A percentile compares a stretch with the other conserved stretches of the same genome.
These are phyloP conservation scores for Hyperopisus bebe DNA, from an alignment of 2,113 vertebrate genomes.

Conservation along the genomic window DNA sequence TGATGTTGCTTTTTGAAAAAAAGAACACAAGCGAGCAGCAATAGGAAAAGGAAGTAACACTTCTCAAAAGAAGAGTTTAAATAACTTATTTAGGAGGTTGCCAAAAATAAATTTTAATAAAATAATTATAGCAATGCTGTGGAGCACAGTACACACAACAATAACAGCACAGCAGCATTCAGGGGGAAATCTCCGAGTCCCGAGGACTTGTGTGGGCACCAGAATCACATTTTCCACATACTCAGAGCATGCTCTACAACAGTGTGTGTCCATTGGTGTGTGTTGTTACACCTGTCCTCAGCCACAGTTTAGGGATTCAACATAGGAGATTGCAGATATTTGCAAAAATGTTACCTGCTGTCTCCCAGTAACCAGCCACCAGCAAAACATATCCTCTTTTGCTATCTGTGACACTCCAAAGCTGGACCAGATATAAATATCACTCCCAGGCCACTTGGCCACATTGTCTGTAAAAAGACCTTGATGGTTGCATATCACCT, in stretches of 20 bases:
- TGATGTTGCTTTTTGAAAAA: neutral
- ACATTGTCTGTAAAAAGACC: neutral
- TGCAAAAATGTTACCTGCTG: neutral
- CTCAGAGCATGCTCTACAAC: neutral
- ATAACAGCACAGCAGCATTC: neutral
- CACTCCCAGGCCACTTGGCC: neutral
- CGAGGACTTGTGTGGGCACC: neutral
- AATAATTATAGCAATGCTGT: neutral
- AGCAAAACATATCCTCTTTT: neutral
- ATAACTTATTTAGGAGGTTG: neutral
- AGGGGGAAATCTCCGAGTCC: neutral
- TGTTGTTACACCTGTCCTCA: neutral
- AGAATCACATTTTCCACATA: neutral
- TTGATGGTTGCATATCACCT: neutral
- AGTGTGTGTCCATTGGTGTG: neutral
- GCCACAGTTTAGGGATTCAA: neutral
- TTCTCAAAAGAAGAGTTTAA: neutral
- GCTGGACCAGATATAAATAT: neutral
- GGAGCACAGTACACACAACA: neutral
- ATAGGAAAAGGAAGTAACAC: neutral
- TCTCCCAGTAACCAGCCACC: neutral
- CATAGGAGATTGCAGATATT: neutral
- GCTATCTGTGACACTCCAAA: neutral
- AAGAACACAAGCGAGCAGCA: neutral
- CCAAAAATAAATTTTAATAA: neutral